Conservation (phyloP, 2,113 vertebrate genomes). For the Morone saxatilis region DNA sequence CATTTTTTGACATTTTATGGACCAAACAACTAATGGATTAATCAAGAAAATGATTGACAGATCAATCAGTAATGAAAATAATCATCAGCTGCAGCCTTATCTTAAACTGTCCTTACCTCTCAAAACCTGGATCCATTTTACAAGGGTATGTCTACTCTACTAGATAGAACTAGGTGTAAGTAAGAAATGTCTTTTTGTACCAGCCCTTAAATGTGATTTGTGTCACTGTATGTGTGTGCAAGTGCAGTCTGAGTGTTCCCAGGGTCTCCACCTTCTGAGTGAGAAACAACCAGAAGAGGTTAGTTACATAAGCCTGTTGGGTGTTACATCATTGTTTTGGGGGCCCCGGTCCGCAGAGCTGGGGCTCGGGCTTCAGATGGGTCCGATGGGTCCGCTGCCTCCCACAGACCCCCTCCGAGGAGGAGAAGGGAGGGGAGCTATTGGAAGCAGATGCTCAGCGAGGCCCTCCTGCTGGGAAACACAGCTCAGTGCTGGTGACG, state of each 20-base stretch:
- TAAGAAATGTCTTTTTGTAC: not conserved
- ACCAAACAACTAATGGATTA: no score
- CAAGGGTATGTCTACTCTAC: not conserved
- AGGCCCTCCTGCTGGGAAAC: slow-evolving; percentile 36
- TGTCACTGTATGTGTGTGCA: not conserved
- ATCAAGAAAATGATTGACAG: no score
- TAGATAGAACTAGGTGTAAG: not conserved
- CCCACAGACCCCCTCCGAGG: slow-evolving; percentile 34
- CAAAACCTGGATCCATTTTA: not conserved
- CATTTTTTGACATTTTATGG: no score
- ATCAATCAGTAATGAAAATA: no score
- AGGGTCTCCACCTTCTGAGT: slow-evolving; percentile 49
- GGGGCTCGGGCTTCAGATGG: slow-evolving; percentile 37
- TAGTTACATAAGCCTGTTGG: slow-evolving; percentile 71
- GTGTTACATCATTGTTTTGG: slow-evolving; percentile 73
- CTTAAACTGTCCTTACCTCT: not conserved
- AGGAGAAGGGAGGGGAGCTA: slow-evolving; percentile 4
- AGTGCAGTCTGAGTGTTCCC: slow-evolving; percentile 28
- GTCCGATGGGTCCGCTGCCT: slow-evolving; percentile 31
- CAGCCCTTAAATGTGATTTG: not conserved
- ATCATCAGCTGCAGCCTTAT: no score
- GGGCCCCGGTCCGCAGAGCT: slow-evolving; percentile 38
- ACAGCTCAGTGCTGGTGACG: slow-evolving; percentile 20
- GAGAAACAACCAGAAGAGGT: slow-evolving; percentile 51
- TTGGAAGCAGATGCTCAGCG: slow-evolving; percentile 73